phyloP scores from a whole-genome alignment of 2,113 vertebrate genomes.

The Erpornis zantholeuca region DNA sequence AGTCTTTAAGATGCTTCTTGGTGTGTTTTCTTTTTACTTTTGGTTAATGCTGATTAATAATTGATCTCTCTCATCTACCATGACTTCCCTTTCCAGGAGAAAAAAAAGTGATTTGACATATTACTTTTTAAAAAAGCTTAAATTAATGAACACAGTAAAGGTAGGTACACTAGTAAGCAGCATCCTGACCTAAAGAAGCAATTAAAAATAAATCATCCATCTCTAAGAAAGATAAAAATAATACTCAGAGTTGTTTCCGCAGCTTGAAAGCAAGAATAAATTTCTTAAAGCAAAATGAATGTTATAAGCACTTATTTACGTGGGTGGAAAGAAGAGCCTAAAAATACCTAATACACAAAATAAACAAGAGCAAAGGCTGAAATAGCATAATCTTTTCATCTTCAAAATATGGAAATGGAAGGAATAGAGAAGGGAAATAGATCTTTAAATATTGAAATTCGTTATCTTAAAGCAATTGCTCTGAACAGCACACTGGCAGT shows the following conservation, averaged over 20 bases:
- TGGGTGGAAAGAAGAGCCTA: background rate
- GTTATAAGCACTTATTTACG: constrained; percentile 51
- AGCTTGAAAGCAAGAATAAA: constrained; percentile 57
- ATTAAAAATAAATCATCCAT: constrained; percentile 70
- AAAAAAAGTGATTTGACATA: background rate
- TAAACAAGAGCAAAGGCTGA: background rate
- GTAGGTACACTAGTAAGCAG: constrained; percentile 1
- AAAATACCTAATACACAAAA: background rate
- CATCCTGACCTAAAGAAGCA: constrained; percentile 55
- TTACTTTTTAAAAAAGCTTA: background rate
- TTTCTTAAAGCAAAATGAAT: constrained; percentile 67
- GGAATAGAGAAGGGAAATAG: background rate
- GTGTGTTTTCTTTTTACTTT: background rate
- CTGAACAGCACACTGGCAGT: background rate
- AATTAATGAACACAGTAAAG: constrained; percentile 39
- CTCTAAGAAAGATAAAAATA: constrained; percentile 66
- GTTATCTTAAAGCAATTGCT: constrained; percentile 1
- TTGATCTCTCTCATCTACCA: background rate
- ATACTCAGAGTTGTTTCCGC: constrained; percentile 55
- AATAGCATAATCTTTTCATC: constrained; percentile 6
- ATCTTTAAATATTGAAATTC: background rate
- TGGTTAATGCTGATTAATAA: constrained; percentile 20
- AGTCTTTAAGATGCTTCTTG: background rate
- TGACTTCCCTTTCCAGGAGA: background rate
- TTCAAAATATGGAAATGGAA: background rate